A percentile compares a stretch with the other conserved stretches of the same genome.
Conservation (phyloP, 2,797 vertebrate genomes). For the Streptopelia turtur region DNA sequence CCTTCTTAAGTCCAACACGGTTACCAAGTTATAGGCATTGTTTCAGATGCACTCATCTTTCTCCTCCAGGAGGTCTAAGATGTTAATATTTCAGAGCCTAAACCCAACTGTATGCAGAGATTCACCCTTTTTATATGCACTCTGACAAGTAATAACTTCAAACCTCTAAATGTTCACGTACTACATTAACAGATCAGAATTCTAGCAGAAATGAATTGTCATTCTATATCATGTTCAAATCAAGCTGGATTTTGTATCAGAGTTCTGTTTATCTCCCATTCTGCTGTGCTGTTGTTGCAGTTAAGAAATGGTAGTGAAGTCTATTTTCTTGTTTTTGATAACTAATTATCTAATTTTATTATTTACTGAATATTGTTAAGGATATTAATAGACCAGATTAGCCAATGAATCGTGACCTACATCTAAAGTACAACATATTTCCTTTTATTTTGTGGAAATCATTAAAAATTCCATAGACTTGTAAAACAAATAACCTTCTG, state of each 20-base stretch:
- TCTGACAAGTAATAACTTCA: background rate
- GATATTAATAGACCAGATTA: background rate
- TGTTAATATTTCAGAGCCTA: background rate
- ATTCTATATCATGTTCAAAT: accelerated
- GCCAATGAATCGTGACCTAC: background rate
- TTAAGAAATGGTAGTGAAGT: accelerated
- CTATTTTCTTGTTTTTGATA: background rate
- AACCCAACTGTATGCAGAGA: background rate
- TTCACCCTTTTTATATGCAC: background rate
- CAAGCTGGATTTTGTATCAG: background rate
- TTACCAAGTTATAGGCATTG: background rate
- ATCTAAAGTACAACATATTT: background rate
- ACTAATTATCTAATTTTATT: background rate
- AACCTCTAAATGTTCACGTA: background rate
- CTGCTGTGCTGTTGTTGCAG: background rate
- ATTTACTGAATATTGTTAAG: background rate
- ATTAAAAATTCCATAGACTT: background rate
- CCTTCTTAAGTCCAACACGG: background rate
- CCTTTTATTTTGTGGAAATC: background rate
- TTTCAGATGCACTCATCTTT: background rate
- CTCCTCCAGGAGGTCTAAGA: background rate
- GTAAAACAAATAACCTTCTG: background rate
- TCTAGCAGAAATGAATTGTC: background rate
- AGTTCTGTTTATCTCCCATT: background rate
- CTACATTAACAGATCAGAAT: background rate